Evolutionary conservation across 2,113 vertebrate species (phyloP).

Genomic region (Indicator maculatus): DNA sequence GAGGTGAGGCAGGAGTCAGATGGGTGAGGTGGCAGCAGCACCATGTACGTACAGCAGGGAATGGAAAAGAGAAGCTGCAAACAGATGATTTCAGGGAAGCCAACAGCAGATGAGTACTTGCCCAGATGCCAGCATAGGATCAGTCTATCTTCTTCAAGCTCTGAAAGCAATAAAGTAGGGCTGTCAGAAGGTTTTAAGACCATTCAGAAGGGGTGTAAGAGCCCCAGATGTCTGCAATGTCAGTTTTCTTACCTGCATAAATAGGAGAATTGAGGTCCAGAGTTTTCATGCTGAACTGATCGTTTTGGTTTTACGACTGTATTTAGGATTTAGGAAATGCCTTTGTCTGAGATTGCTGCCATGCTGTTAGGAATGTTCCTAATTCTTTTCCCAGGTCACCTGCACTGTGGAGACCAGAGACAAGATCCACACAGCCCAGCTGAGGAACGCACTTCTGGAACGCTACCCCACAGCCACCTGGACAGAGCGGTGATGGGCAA

Average conservation of each 20-base stretch:
- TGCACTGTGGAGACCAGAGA: conserved; percentile 89
- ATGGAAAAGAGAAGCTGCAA: background rate
- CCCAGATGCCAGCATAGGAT: background rate
- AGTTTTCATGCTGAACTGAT: background rate
- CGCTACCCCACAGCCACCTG: conserved; percentile 83
- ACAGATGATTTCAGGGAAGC: background rate
- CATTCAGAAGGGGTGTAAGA: background rate
- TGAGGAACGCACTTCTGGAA: conserved; percentile 79
- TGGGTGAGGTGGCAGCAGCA: background rate
- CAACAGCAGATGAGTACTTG: background rate
- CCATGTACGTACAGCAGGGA: background rate
- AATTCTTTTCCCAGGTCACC: conserved; percentile 80
- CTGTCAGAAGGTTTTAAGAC: background rate
- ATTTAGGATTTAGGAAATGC: background rate
- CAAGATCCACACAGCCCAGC: conserved; percentile 81
- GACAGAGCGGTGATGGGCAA: conserved; percentile 80
- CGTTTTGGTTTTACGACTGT: background rate
- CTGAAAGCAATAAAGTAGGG: background rate
- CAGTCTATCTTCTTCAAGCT: background rate
- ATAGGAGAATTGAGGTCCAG: background rate
- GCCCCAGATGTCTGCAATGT: background rate
- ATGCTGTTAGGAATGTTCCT: conserved; percentile 22
- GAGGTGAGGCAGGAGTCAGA: background rate
- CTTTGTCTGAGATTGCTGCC: background rate
- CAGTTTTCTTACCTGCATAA: background rate